Base-by-base conservation (phyloP, 2,888 invertebrate genomes). In the Quadriops clusia region DNA sequence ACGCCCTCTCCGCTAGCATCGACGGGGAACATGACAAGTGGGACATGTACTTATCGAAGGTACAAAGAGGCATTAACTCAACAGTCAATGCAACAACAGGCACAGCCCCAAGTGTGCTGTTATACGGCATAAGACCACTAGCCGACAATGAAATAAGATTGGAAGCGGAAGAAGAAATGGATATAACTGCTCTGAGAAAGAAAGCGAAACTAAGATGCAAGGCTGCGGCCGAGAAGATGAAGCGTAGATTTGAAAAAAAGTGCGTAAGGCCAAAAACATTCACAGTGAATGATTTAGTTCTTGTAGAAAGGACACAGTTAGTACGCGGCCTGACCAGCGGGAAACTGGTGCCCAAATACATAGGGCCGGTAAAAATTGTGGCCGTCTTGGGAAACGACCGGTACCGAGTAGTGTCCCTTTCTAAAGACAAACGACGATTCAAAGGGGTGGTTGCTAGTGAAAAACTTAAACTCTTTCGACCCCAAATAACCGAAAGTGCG, bases 41-140 rank as follows among this genome's bases (percentile, higher is more conserved):
- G 42, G 42, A 44, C 23, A 15, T 37, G 25, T 23, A 32, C 17
- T 23, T 45, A 9, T 27, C 20, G 10, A 21, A 9, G 10, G 38
- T 43, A 8, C 41, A 45, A 17, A 37, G 36, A 28, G 39, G 36
- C 11, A 33, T 45, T 23, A 45, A 45, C 21, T 36, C 34, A 22
- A 38, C 41, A 3, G 21, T 37, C 6, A 33, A 41, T 28, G 39
- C 36, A 22, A 38, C 41, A 3, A 44, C 36, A 6, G 29, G 28
- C 9, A 40, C 30, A 5, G 36, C 41, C 6, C 45, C 45, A 7
- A 37, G 37, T 13, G 41, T 41, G 25, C 30, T 39, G 21, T 32
- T 45, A 11, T 42, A 40, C 29, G 45, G 44, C 3, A 35, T 39
- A 11, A 23, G 43, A 21, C 32, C 24, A 24, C n/a, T n/a, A n/a